These are phyloP conservation scores for Eidolon helvum DNA, from an alignment of 2,113 vertebrate genomes.

Conservation along the genomic window DNA sequence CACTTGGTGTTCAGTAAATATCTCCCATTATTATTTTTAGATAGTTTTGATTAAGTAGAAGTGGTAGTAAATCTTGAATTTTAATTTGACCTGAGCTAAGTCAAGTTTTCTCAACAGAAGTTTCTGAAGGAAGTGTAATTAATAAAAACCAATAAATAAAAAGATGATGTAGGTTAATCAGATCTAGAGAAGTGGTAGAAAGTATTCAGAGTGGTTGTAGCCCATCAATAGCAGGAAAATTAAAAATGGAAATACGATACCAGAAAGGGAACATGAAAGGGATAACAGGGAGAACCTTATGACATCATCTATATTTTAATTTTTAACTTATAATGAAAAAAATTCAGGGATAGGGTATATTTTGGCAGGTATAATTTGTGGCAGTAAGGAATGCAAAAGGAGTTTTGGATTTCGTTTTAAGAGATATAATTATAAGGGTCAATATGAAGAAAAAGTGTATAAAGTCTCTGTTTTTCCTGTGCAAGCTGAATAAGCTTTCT, in stretches of 20 bases:
- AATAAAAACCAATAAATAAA: constrained; percentile 23
- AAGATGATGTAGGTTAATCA: background rate
- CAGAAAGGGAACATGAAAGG: background rate
- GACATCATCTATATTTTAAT: background rate
- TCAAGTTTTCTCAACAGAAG: background rate
- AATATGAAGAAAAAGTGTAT: background rate
- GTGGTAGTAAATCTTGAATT: constrained; percentile 15
- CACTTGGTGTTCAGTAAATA: background rate
- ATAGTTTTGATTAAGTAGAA: background rate
- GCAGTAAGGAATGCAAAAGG: background rate
- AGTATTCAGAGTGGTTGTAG: background rate
- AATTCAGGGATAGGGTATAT: background rate
- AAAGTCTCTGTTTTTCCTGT: background rate
- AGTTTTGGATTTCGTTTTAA: background rate
- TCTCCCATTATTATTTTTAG: background rate
- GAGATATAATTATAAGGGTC: background rate
- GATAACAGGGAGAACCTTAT: background rate
- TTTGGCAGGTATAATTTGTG: background rate
- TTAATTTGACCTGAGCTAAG: constrained; percentile 30
- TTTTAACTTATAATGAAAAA: constrained; percentile 19
- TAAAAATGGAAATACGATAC: background rate
- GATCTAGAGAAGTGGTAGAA: background rate
- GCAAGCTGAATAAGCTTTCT: background rate
- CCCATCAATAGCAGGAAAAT: background rate
- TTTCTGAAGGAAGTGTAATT: background rate